Evolutionary conservation across 2,113 vertebrate genomes (phyloP).

Genomic region (Xiphorhynchus elegans): DNA sequence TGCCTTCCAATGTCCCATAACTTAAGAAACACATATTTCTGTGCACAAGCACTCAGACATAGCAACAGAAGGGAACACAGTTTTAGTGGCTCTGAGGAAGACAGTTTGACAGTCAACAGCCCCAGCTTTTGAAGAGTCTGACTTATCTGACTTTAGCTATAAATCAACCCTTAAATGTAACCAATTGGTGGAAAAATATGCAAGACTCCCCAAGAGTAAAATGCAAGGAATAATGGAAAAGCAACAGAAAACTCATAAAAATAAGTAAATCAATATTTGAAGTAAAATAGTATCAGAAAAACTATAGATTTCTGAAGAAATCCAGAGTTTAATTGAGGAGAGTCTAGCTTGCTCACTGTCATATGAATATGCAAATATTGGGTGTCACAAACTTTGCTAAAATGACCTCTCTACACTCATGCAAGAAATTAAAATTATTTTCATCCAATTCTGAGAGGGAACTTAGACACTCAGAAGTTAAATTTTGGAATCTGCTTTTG

Average conservation of each 20-base stretch:
- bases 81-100: background rate
- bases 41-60: background rate
- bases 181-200: background rate
- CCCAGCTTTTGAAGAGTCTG: background rate
- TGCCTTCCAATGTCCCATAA: background rate
- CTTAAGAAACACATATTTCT: background rate
- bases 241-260: background rate
- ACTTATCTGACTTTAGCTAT: background rate
- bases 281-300: background rate
- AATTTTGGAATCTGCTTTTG: background rate
- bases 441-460: background rate
- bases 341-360: background rate
- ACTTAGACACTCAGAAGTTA: constrained; percentile 4
- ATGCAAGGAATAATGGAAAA: background rate
- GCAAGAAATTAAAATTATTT: background rate
- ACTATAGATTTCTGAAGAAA: background rate
- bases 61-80: background rate
- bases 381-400: background rate
- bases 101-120: background rate
- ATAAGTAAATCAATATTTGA: background rate
- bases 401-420: background rate
- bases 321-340: background rate
- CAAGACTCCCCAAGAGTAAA: background rate
- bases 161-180: background rate
- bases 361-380: background rate